These are phyloP conservation scores for Tinamus major DNA, from an alignment of 2,797 vertebrate genomes.

Conservation along the genomic window DNA sequence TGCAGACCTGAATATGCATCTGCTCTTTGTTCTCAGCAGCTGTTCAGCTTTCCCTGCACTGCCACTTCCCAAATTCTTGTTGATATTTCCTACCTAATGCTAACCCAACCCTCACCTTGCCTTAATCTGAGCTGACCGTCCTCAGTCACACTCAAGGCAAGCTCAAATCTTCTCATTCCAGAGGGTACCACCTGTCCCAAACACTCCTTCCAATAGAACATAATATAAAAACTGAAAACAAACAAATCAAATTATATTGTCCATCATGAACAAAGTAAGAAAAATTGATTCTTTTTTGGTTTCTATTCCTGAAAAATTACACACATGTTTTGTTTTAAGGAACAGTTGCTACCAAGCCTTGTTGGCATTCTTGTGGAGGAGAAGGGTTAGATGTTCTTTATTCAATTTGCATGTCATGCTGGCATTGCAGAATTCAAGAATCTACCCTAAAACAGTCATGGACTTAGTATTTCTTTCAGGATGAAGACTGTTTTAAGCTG, in stretches of 20 bases:
- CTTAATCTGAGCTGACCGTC: no score
- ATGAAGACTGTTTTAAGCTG: not conserved
- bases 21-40: no score
- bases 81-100: no score
- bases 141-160: not conserved
- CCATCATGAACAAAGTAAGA: not conserved
- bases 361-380: not conserved
- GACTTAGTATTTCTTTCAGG: not conserved
- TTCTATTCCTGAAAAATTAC: not conserved
- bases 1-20: not conserved
- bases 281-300: not conserved
- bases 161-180: not conserved
- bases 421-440: not conserved
- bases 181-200: not conserved
- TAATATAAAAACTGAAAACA: not conserved
- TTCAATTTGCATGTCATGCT: not conserved
- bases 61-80: no score
- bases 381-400: not conserved
- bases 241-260: not conserved
- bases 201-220: not conserved
- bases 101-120: no score
- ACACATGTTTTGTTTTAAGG: not conserved
- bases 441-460: not conserved
- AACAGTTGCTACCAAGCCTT: not conserved
- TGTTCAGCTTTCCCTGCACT: no score